Evolutionary conservation across 2,113 vertebrate species (phyloP).

Genomic region (Camelus bactrianus): DNA sequence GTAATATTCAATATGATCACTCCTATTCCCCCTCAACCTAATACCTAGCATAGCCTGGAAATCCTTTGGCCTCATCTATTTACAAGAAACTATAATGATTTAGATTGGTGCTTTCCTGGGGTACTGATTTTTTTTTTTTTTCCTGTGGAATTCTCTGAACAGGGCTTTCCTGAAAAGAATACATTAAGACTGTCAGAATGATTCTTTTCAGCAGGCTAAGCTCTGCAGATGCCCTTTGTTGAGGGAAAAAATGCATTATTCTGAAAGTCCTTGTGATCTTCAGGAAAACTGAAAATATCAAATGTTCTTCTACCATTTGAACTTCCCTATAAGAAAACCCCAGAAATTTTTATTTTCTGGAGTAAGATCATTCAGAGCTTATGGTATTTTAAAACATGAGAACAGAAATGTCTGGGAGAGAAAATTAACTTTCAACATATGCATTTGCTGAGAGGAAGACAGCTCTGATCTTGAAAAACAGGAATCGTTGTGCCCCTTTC

Average conservation of each 20-base stretch:
- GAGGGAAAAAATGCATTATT: constrained; percentile 80
- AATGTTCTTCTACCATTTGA: constrained; percentile 70
- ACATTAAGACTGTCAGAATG: constrained; percentile 83
- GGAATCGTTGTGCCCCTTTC: background rate
- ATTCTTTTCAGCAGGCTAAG: constrained; percentile 83
- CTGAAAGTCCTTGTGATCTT: constrained; percentile 80
- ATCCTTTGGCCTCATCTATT: constrained; percentile 76
- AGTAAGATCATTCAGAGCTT: constrained; percentile 65
- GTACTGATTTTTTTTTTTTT: constrained; percentile 78
- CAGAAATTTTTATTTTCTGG: constrained; percentile 71
- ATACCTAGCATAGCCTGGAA: constrained; percentile 76
- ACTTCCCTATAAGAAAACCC: constrained; percentile 70
- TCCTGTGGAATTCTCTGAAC: constrained; percentile 77
- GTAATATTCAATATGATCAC: constrained; percentile 39
- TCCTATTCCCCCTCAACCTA: constrained; percentile 34
- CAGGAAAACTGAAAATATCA: constrained; percentile 83
- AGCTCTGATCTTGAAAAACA: constrained; percentile 3
- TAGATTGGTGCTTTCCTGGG: constrained; percentile 76
- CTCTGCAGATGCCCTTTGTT: constrained; percentile 79
- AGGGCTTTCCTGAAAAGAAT: constrained; percentile 82
- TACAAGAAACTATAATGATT: constrained; percentile 75
- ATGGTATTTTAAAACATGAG: constrained; percentile 56
- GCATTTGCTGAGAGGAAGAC: constrained; percentile 56
- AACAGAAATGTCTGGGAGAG: constrained; percentile 5
- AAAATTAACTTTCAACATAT: constrained; percentile 53